Base-by-base conservation (phyloP, 1,140 invertebrate genomes). In the Eupristina koningsbergeri region DNA sequence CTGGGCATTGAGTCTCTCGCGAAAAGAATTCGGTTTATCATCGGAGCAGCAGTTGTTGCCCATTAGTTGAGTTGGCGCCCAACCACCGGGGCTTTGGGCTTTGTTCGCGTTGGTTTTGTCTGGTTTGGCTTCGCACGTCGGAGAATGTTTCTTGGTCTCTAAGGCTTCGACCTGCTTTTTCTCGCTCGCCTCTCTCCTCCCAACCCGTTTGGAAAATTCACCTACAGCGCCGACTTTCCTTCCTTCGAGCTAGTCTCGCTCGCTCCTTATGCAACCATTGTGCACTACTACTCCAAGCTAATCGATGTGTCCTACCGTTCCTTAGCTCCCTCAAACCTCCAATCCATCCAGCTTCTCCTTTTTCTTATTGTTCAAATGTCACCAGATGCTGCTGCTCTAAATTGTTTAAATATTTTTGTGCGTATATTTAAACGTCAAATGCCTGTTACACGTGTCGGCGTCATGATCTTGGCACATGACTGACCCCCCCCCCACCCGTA, bases 101-200 rank as follows among this genome's bases (percentile, higher is more conserved):
- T 47, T 74, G 26, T 74, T 31, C 26, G 26, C 17, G 6, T 26
- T 31, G n/a, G 31, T 47, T 74, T 74, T 74, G 50, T 74, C 71
- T 74, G n/a, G 9, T 31, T 74, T 74, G 17, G 29, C n/a, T 29
- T 63, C 13, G 75, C 41, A 31, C 77, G n/a, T 45, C 39, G 19
- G n/a, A n/a, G 34, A 34, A 22, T 74, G 36, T 50, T 74, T 74
- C 9, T 19, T 2, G 6, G 9, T 45, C 15, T 80, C 39, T 26
- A n/a, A n/a, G n/a, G n/a, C n/a, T n/a, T n/a, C 36, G 78, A 8
- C 45, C 63, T 69, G 41, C 31, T 47, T 79, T 47, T 67, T 79
- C 19, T 67, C n/a, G 1, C 0, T 61, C 50, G 61, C 11, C 5
- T 63, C 39, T 67, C 39, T 64, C 39, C 67, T 71, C 17, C 41